phyloP scores from a whole-genome alignment of 2,797 vertebrate genomes.

The Squalus acanthias region DNA sequence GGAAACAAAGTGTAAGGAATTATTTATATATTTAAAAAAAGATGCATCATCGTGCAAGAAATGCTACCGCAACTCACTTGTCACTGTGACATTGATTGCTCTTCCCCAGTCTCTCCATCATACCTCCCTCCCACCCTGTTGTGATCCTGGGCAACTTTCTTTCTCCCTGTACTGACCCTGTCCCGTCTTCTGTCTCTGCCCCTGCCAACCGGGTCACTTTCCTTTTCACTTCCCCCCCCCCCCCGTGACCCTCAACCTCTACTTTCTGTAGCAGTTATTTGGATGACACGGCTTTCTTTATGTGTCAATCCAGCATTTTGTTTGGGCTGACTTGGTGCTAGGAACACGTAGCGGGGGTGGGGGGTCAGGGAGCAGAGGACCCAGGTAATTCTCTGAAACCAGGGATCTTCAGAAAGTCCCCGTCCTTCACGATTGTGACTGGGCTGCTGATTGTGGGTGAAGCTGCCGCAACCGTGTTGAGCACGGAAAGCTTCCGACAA shows the following conservation, averaged over 20 bases:
- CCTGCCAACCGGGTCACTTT: not conserved
- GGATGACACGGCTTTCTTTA: not conserved
- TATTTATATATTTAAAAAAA: not conserved
- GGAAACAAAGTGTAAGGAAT: not conserved
- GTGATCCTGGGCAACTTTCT: not conserved
- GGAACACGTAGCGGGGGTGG: not conserved
- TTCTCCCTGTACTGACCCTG: not conserved
- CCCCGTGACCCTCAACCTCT: not conserved
- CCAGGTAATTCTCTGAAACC: not conserved
- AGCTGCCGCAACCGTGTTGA: no score
- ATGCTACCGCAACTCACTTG: not conserved
- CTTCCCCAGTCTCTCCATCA: not conserved
- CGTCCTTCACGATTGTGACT: not conserved
- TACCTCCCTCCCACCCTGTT: not conserved
- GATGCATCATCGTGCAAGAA: not conserved
- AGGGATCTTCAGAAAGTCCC: not conserved
- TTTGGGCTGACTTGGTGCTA: not conserved
- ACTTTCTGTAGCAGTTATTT: not conserved
- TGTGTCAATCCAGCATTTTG: not conserved
- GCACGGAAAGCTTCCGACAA: not conserved
- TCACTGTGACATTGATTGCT: not conserved
- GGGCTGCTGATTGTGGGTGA: not conserved
- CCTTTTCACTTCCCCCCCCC: not conserved
- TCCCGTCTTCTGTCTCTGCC: not conserved
- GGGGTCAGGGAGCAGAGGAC: not conserved